A percentile compares a stretch with the other conserved stretches of the same genome.
Evolutionary conservation across 1,140 invertebrate species (phyloP).

Genomic region (Drosophila tani): DNA sequence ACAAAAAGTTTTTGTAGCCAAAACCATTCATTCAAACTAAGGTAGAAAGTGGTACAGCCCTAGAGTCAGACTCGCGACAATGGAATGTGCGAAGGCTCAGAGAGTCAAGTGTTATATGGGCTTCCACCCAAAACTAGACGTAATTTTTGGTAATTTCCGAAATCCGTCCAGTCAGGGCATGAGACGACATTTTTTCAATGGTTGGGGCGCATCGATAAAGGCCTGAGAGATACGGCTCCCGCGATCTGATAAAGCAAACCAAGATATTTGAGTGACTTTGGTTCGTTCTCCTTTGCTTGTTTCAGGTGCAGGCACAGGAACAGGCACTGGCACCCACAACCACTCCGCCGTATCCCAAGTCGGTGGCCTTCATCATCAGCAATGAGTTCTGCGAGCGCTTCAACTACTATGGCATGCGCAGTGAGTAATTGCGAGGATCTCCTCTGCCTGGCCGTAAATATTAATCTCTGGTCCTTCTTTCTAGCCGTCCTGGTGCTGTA

Average conservation of each 20-base stretch:
- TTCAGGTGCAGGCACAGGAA: conserved; percentile 21
- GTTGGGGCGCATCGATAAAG: conserved; percentile 2
- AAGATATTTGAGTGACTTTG: neutral
- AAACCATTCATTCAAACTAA: neutral
- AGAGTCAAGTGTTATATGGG: neutral
- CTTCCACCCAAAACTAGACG: neutral
- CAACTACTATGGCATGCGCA: conserved; percentile 97
- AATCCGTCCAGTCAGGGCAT: conserved; percentile 26
- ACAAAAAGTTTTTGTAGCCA: neutral
- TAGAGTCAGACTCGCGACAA: neutral
- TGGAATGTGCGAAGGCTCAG: neutral
- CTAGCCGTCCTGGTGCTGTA: conserved; percentile 93
- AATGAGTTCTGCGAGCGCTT: conserved; percentile 99
- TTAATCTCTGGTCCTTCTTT: conserved; percentile 42
- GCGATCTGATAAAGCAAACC: conserved; percentile 9
- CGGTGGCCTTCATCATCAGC: conserved; percentile 96
- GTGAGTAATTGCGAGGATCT: conserved; percentile 87
- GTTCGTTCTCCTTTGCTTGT: conserved; percentile 4
- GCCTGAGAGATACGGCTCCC: neutral
- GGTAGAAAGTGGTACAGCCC: conserved; percentile 20
- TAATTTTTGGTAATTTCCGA: neutral
- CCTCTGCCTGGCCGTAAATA: neutral
- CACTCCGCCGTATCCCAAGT: conserved; percentile 89
- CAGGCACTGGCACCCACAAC: neutral
- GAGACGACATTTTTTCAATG: conserved; percentile 20